A percentile compares a stretch with the other conserved stretches of the same genome.
Conservation (phyloP, 2,888 invertebrate genomes). For the Orgyia antiqua region DNA sequence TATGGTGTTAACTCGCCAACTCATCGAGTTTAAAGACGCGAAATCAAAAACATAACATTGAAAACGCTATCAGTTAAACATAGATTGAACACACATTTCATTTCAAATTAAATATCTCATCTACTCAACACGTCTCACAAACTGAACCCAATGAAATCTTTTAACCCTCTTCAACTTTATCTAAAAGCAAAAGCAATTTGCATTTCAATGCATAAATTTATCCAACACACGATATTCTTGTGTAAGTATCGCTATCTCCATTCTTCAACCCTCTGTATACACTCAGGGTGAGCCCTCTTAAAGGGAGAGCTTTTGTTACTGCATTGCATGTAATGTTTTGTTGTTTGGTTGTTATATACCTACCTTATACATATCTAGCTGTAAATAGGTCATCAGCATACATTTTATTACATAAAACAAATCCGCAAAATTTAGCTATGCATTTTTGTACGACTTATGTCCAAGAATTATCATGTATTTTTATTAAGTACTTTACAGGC, state of each 20-base stretch:
- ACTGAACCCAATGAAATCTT: conserved; percentile 18
- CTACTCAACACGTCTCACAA: conserved; percentile 4
- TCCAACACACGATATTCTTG: conserved; percentile 42
- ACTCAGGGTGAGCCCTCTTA: conserved; percentile 10
- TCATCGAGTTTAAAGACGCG: too few relatives aligned
- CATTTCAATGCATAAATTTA: conserved; percentile 75
- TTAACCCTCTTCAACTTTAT: conserved; percentile 31
- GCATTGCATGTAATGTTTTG: conserved; percentile 34
- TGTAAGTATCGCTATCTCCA: conserved; percentile 62
- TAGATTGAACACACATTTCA: conserved; percentile 7
- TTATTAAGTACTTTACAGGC: too few relatives aligned
- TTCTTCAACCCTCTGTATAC: conserved; percentile 62
- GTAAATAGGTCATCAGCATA: too few relatives aligned
- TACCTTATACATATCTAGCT: too few relatives aligned
- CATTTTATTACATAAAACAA: too few relatives aligned
- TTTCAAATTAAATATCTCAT: conserved; percentile 11
- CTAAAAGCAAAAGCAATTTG: conserved; percentile 49
- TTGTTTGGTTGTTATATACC: conserved; percentile 11
- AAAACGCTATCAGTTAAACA: too few relatives aligned
- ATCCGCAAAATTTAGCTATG: too few relatives aligned
- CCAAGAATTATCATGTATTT: too few relatives aligned
- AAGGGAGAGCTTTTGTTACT: conserved; percentile 38
- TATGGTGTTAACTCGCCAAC: too few relatives aligned
- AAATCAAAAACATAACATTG: too few relatives aligned
- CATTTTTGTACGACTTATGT: too few relatives aligned